phyloP scores from a whole-genome alignment of 2,888 invertebrate genomes.

The Drosophila dives region DNA sequence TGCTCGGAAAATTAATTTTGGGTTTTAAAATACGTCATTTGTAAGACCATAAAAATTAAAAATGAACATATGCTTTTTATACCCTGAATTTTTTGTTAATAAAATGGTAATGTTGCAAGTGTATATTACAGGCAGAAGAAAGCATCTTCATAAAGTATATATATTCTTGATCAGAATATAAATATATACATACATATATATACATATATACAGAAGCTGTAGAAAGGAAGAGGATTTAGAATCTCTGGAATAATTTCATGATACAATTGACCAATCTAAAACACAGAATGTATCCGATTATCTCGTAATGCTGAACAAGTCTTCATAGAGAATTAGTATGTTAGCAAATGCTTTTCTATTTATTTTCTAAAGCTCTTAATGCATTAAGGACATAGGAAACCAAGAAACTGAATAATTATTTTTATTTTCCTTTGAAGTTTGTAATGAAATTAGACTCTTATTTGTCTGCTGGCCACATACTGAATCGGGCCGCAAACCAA shows the following conservation, averaged over 20 bases:
- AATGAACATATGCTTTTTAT: neutral
- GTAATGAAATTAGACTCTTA: neutral
- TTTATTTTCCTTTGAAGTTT: neutral
- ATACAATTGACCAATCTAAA: neutral
- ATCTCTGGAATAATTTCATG: too few relatives aligned
- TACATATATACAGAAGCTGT: too few relatives aligned
- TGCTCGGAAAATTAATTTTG: neutral
- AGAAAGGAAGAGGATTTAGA: too few relatives aligned
- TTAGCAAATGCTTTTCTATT: neutral
- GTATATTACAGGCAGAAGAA: too few relatives aligned
- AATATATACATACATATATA: too few relatives aligned
- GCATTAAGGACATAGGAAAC: neutral
- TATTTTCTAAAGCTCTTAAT: neutral
- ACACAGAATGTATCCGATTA: neutral
- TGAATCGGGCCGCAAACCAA: constrained; percentile 31
- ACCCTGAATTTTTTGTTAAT: too few relatives aligned
- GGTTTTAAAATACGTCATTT: neutral
- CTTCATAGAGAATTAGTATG: neutral
- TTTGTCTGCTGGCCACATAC: constrained; percentile 21
- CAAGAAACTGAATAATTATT: neutral
- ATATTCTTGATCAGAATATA: too few relatives aligned
- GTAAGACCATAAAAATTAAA: neutral
- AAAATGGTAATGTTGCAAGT: too few relatives aligned
- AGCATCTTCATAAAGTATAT: too few relatives aligned
- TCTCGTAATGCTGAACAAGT: neutral